Conservation (phyloP, 2,888 invertebrate species). For the Malthinus seriepunctatus region DNA sequence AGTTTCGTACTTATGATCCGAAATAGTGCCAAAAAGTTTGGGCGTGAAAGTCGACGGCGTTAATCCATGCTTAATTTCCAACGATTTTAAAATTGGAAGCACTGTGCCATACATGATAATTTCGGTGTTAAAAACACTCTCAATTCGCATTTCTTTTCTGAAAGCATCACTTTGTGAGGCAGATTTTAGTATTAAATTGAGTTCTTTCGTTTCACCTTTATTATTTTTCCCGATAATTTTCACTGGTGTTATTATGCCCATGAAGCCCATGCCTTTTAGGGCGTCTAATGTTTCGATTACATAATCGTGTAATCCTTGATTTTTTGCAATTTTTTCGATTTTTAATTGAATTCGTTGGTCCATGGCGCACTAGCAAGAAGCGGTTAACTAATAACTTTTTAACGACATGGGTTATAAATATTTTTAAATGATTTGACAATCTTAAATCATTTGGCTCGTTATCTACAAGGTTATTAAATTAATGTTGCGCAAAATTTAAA, state of each 20-base stretch:
- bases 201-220: slow-evolving; percentile 16
- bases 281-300: slow-evolving; percentile 21
- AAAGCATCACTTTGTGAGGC: slow-evolving; percentile 5
- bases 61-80: neutral
- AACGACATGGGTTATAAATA: too few relatives aligned
- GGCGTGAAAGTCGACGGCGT: neutral
- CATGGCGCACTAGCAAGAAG: too few relatives aligned
- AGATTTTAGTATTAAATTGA: slow-evolving; percentile 21
- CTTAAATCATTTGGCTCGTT: too few relatives aligned
- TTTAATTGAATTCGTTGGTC: neutral
- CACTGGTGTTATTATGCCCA: slow-evolving; percentile 35
- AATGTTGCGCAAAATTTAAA: too few relatives aligned
- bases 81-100: neutral
- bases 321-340: slow-evolving; percentile 3
- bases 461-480: too few relatives aligned
- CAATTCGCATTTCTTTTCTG: neutral
- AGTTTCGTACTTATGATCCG: slow-evolving; percentile 19
- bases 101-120: neutral
- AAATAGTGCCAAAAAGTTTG: neutral
- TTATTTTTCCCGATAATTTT: slow-evolving; percentile 25
- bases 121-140: neutral
- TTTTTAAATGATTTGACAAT: too few relatives aligned
- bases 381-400: too few relatives aligned
- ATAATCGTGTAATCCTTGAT: slow-evolving; percentile 15
- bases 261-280: slow-evolving; percentile 38